phyloP scores from a whole-genome alignment of 2,113 vertebrate species.

The Hippocampus zosterae region DNA sequence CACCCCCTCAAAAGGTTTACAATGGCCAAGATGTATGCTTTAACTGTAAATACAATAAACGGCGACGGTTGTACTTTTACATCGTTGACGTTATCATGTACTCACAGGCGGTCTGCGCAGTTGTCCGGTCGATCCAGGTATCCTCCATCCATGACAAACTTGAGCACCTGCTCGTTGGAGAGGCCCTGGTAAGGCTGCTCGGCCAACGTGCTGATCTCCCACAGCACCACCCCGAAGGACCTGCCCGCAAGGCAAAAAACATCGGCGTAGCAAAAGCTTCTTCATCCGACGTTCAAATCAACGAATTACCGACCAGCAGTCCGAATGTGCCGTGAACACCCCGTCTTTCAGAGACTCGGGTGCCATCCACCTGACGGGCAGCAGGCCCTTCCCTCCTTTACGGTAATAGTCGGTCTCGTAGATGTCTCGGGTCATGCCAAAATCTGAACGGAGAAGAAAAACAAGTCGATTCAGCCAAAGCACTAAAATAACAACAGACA shows the following conservation, averaged over 20 bases:
- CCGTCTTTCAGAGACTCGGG: constrained; percentile 94
- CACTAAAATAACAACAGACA: too few relatives aligned
- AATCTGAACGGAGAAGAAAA: constrained; percentile 71
- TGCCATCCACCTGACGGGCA: constrained; percentile 96
- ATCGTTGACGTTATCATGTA: constrained; percentile 21
- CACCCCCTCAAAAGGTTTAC: too few relatives aligned
- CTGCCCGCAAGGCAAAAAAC: constrained; percentile 52
- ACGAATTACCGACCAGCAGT: constrained; percentile 85
- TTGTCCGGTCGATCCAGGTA: constrained; percentile 89
- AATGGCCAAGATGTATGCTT: too few relatives aligned
- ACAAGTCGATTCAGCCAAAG: neutral
- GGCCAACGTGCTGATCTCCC: constrained; percentile 93
- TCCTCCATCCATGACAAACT: constrained; percentile 96
- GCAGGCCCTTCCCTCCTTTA: constrained; percentile 92
- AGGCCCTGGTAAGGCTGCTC: constrained; percentile 97
- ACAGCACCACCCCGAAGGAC: constrained; percentile 96
- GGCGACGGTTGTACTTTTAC: too few relatives aligned
- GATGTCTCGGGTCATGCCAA: constrained; percentile 98
- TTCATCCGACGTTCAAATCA: neutral
- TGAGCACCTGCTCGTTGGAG: constrained; percentile 95
- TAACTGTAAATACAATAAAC: too few relatives aligned
- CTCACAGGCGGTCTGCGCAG: constrained; percentile 90
- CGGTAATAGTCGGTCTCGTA: constrained; percentile 98
- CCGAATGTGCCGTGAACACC: constrained; percentile 88
- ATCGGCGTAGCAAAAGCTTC: too few relatives aligned